These are phyloP conservation scores for Stegostoma tigrinum DNA, from an alignment of 2,113 vertebrate species.

Conservation along the genomic window DNA sequence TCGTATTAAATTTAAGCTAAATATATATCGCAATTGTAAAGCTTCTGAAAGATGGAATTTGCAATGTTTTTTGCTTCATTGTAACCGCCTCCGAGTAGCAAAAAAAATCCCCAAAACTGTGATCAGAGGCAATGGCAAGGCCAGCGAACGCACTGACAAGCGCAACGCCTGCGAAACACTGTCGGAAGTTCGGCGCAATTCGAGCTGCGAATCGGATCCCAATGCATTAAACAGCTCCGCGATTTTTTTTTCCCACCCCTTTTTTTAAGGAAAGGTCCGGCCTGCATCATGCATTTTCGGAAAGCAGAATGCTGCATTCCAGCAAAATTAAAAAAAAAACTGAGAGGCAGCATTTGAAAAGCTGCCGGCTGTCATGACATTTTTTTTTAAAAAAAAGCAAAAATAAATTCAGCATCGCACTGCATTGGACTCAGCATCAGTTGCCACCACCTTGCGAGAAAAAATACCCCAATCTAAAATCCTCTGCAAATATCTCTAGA, in stretches of 20 bases:
- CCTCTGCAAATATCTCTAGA: background rate
- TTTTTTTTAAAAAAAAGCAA: no score
- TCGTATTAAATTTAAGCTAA: background rate
- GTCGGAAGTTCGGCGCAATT: background rate
- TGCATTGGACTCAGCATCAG: background rate
- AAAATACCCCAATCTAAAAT: no score
- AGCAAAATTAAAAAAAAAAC: background rate
- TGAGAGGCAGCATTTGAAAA: no score
- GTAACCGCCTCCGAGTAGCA: background rate
- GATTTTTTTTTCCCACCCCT: background rate
- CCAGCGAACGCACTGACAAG: background rate
- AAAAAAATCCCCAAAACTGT: background rate
- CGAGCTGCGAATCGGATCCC: no score
- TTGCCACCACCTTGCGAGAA: background rate
- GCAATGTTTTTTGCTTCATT: background rate
- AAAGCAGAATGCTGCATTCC: background rate
- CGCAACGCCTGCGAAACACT: background rate
- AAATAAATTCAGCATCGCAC: background rate
- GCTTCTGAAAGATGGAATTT: background rate
- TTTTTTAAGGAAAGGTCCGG: background rate
- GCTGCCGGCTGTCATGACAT: no score
- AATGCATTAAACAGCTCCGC: background rate
- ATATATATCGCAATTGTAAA: background rate
- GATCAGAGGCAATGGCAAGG: no score
- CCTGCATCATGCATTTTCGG: background rate